Base-by-base conservation (phyloP, 2,888 invertebrate species). In the Yponomeuta plumbellus region DNA sequence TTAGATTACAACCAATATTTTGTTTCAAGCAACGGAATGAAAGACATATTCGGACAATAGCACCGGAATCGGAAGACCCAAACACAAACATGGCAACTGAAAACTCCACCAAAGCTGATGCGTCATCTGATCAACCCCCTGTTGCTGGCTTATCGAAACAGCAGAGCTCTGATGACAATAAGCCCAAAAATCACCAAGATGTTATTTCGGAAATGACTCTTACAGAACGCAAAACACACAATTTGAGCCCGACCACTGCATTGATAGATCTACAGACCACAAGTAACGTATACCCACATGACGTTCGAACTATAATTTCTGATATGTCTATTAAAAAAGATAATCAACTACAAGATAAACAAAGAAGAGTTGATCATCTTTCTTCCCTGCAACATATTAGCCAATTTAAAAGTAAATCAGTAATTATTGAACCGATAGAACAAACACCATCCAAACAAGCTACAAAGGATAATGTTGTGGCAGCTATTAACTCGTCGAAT, bases 1-100 rank as follows among this genome's bases (percentile, higher is more conserved):
- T 52, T 52, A 52, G 17, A 52, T 52, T 52, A 17, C 17, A 17
- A 13, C 44, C 13, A 17, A 17, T 52, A 17, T 52, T 52, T 52
- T 52, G 13, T 52, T 52, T 17, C 26, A 69, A 90, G 89, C 85
- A 88, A 70, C 78, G 69, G 11, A 73, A 85, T 65, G 90, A 90
- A 70, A 73, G 71, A 67, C 86, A 85, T 64, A 74, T 90, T 66
- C 76, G 77, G 20, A 83, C 82, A 20, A 78, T 88, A 6, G 81
- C 79, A 17, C 84, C 88, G 11, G 74, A 75, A 21, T 22, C 17
- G 34, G 56, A 23, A 59, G 21, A 5, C 17, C 44, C 44, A 13
- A 23, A 59, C 5, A 58, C 58, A n/a, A 58, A 22, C 58, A 21
- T 21, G 22, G 22, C 20, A 22, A 21, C 21, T 59, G 8, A 59